These are phyloP conservation scores for Rhagoletis pomonella DNA, from an alignment of 1,140 invertebrate species.

Conservation along the genomic window DNA sequence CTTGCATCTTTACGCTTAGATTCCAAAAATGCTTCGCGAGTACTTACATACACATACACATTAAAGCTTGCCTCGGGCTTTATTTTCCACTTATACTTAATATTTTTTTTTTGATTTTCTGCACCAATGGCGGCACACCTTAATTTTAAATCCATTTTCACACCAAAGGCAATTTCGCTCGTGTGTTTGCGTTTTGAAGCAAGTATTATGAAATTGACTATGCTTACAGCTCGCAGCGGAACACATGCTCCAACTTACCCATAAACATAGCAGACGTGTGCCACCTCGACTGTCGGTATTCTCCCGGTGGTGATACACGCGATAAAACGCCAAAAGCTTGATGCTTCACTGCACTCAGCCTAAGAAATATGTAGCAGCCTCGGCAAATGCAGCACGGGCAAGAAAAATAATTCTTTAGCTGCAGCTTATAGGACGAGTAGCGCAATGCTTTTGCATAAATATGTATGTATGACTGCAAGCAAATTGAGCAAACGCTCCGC, in stretches of 20 bases:
- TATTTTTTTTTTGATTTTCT: background rate
- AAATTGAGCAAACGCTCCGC: constrained; percentile 31
- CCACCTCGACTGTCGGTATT: background rate
- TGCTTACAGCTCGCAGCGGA: background rate
- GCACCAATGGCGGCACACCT: background rate
- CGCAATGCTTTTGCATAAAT: background rate
- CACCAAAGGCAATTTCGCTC: background rate
- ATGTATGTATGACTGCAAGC: background rate
- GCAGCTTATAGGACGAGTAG: background rate
- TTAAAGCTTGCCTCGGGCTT: background rate
- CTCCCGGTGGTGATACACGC: background rate
- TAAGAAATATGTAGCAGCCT: constrained; percentile 30
- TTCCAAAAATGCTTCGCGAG: too few species aligned
- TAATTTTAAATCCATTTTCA: constrained; percentile 3
- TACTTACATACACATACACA: background rate
- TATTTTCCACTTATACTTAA: background rate
- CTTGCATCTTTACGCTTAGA: too few species aligned
- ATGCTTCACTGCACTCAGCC: constrained; percentile 38
- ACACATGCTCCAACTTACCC: too few species aligned
- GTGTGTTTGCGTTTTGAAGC: background rate
- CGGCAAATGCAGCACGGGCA: background rate
- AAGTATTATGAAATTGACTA: background rate
- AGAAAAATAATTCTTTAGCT: background rate
- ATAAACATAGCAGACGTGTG: background rate
- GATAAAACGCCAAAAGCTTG: constrained; percentile 31